Evolutionary conservation across 2,888 invertebrate species (phyloP).

Genomic region (Piscicola geometra): DNA sequence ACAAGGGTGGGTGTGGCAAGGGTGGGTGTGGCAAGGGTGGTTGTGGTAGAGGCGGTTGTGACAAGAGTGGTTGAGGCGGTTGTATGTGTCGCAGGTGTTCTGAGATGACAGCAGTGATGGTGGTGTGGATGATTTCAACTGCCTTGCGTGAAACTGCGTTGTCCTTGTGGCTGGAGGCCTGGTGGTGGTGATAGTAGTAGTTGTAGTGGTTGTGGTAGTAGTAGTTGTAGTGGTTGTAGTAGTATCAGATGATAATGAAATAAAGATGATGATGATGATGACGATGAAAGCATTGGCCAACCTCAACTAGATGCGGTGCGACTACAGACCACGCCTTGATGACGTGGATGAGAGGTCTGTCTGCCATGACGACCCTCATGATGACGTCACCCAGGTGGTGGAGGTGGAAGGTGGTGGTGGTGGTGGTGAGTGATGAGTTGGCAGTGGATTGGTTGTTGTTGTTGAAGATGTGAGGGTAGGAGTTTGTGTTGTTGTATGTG

Average conservation of each 20-base stretch:
- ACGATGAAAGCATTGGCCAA: conserved; percentile 50
- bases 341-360: conserved; percentile 80
- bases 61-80: background rate
- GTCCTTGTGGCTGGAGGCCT: conserved; percentile 87
- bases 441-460: conserved; percentile 68
- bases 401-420: conserved; percentile 60
- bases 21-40: conserved; percentile 69
- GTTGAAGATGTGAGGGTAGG: conserved; percentile 57
- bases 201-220: no score
- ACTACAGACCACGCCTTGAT: conserved; percentile 87
- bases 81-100: conserved; percentile 59
- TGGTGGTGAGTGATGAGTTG: conserved; percentile 38
- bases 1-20: conserved; percentile 79
- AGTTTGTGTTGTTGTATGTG: conserved; percentile 11
- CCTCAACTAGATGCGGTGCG: conserved; percentile 88
- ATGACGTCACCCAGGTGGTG: conserved; percentile 85
- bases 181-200: background rate
- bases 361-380: conserved; percentile 76
- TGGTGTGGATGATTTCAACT: conserved; percentile 80
- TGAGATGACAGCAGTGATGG: conserved; percentile 78
- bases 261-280: no score
- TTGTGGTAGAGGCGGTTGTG: conserved; percentile 76
- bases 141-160: conserved; percentile 82
- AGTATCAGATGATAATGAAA: no score
- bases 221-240: no score